Conservation (phyloP, 2,113 vertebrate species). For the Pimephales promelas region DNA sequence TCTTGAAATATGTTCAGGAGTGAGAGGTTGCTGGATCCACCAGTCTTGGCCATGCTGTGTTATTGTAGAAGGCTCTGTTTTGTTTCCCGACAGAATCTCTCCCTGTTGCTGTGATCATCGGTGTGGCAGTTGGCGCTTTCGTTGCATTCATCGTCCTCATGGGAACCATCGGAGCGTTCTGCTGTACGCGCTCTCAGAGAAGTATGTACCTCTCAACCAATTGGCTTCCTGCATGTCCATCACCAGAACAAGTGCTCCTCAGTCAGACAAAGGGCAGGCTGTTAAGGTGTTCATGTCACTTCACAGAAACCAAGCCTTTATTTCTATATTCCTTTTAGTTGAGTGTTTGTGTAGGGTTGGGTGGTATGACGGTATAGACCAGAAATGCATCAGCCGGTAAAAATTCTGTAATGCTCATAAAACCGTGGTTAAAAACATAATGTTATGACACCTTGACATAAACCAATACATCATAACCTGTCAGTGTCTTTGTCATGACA, state of each 20-base stretch:
- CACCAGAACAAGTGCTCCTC: slow-evolving; percentile 46
- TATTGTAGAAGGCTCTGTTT: slow-evolving; percentile 57
- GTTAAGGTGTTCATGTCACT: slow-evolving; percentile 65
- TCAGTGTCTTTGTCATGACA: no score
- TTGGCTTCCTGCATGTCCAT: slow-evolving; percentile 49
- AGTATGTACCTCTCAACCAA: slow-evolving; percentile 79
- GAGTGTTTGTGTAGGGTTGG: slow-evolving; percentile 10
- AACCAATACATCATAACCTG: no score
- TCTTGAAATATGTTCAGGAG: slow-evolving; percentile 15
- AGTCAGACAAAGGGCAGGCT: slow-evolving; percentile 49
- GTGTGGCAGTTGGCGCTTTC: slow-evolving; percentile 94
- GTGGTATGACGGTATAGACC: not conserved
- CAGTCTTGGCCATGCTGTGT: slow-evolving; percentile 39
- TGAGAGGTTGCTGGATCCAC: slow-evolving; percentile 27
- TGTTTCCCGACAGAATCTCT: slow-evolving; percentile 85
- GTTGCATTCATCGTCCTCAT: slow-evolving; percentile 95
- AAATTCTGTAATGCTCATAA: not conserved
- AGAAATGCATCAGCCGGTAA: not conserved
- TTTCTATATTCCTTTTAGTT: not conserved
- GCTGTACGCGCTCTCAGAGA: slow-evolving; percentile 96
- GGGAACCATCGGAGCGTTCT: slow-evolving; percentile 97
- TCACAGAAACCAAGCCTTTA: slow-evolving; percentile 35
- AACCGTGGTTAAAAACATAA: not conserved
- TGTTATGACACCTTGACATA: no score
- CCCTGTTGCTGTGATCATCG: slow-evolving; percentile 96